Evolutionary conservation across 1,140 invertebrate genomes (phyloP).

Genomic region (Phortica variegata): DNA sequence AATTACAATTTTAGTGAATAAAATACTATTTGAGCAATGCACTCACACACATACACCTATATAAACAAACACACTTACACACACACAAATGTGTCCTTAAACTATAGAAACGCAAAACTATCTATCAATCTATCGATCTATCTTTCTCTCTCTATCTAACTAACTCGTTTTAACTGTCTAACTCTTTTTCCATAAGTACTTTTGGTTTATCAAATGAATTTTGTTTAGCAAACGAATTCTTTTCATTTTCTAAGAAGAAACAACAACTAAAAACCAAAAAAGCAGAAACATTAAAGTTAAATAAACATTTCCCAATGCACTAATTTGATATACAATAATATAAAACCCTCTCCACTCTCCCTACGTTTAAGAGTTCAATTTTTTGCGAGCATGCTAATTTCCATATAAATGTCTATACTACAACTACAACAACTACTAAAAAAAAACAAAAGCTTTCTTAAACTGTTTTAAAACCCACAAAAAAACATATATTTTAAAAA

Average conservation of each 20-base stretch:
- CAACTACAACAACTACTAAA: slow-evolving; percentile 21
- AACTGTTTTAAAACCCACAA: no score
- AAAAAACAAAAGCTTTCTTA: slow-evolving; percentile 5
- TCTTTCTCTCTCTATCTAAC: slow-evolving; percentile 6
- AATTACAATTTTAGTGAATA: no score
- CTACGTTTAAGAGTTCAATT: slow-evolving; percentile 48
- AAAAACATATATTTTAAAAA: no score
- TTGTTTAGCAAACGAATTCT: slow-evolving; percentile 45
- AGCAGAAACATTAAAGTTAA: slow-evolving; percentile 17
- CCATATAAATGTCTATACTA: slow-evolving; percentile 55
- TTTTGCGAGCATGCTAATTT: slow-evolving; percentile 56
- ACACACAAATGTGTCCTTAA: no score
- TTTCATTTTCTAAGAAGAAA: slow-evolving; percentile 24
- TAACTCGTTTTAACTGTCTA: slow-evolving; percentile 31
- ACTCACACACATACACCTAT: no score
- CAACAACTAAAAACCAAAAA: slow-evolving; percentile 4
- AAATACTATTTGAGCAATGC: no score
- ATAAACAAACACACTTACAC: no score
- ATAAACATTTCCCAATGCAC: slow-evolving; percentile 21
- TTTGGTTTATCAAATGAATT: slow-evolving; percentile 48
- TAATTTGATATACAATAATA: slow-evolving; percentile 41
- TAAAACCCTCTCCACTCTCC: slow-evolving; percentile 29
- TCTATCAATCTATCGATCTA: slow-evolving; percentile 17
- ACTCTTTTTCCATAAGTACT: slow-evolving; percentile 36
- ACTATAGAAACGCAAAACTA: neutral